These are phyloP conservation scores for Cephus spinipes DNA, from an alignment of 2,888 invertebrate species.

Conservation along the genomic window DNA sequence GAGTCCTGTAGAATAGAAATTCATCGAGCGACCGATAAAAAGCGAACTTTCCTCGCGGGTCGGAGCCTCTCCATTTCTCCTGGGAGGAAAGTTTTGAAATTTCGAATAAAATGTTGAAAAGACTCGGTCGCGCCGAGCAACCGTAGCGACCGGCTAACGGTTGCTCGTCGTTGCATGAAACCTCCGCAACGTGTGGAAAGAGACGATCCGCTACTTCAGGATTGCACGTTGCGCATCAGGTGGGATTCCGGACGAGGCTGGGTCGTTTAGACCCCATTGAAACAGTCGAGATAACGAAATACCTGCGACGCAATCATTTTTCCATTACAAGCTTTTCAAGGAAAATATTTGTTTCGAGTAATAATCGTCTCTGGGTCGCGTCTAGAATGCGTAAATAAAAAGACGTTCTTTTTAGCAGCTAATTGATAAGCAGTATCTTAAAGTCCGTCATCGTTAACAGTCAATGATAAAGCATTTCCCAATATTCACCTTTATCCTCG, in stretches of 20 bases:
- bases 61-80: neutral
- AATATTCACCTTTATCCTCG: conserved; percentile 8
- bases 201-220: neutral
- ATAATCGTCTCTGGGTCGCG: neutral
- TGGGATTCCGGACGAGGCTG: neutral
- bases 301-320: neutral
- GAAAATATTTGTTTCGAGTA: neutral
- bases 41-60: neutral
- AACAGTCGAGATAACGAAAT: neutral
- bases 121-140: neutral
- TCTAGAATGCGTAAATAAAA: neutral
- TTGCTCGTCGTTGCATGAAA: conserved; percentile 8
- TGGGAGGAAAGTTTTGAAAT: neutral
- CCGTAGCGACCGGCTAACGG: conserved; percentile 1
- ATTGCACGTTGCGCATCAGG: neutral
- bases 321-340: neutral
- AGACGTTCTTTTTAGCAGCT: neutral
- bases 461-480: neutral
- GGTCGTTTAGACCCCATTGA: neutral
- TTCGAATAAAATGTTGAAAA: neutral
- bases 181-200: neutral
- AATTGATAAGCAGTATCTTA: neutral
- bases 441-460: neutral
- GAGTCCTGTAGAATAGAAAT: neutral
- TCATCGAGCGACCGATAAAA: neutral